Conservation (phyloP, 2,888 invertebrate species). For the Leucophenga montana region DNA sequence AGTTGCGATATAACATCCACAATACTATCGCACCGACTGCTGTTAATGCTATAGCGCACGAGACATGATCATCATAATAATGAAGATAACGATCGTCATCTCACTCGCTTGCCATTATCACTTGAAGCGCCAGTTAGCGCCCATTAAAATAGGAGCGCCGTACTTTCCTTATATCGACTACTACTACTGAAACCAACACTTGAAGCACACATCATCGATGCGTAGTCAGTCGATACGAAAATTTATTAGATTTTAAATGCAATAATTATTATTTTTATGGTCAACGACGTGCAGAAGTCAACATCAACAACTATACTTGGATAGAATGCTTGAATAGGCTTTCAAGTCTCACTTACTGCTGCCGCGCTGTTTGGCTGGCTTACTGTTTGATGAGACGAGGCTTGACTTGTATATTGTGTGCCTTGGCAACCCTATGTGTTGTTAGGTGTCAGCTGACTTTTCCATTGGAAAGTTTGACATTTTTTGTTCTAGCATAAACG, state of each 20-base stretch:
- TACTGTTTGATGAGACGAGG: no score
- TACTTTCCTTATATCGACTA: background rate
- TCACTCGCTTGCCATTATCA: background rate
- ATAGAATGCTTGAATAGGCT: conserved; percentile 52
- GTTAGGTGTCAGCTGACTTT: no score
- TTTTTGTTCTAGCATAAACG: no score
- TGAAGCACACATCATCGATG: conserved; percentile 18
- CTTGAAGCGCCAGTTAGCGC: conserved; percentile 11
- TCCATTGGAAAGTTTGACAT: no score
- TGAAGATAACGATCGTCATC: conserved; percentile 8
- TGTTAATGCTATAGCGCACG: background rate
- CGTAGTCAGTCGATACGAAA: conserved; percentile 60
- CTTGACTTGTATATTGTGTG: no score
- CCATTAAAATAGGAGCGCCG: conserved; percentile 59
- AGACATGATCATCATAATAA: conserved; percentile 17
- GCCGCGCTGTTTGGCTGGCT: background rate
- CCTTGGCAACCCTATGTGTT: no score
- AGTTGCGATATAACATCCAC: background rate
- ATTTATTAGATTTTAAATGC: conserved; percentile 68
- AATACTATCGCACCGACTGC: background rate
- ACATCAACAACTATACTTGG: conserved; percentile 39
- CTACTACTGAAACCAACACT: background rate
- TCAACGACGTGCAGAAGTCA: conserved; percentile 60
- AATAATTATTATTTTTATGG: conserved; percentile 65
- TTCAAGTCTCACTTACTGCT: background rate